Percentiles rank a stretch among this genome's conserved stretches.
Evolutionary conservation across 2,113 vertebrate species (phyloP).

Genomic region (Haplochromis burtoni): DNA sequence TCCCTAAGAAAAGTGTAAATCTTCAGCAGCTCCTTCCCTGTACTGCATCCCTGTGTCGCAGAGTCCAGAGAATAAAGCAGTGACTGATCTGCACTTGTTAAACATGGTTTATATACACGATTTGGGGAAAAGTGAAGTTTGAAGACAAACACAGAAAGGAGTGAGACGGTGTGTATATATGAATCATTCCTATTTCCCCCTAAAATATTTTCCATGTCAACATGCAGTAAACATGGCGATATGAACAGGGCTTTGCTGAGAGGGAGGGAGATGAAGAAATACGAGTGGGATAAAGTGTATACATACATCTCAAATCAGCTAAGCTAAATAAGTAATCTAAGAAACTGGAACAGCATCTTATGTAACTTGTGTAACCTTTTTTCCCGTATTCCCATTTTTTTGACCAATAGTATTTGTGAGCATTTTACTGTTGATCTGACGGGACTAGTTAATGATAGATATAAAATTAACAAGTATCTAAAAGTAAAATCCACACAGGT

Average conservation of each 20-base stretch:
- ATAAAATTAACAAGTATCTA: neutral
- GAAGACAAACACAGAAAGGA: constrained; percentile 68
- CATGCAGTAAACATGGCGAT: constrained; percentile 61
- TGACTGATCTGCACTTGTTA: constrained; percentile 27
- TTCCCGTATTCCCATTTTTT: neutral
- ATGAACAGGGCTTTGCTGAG: constrained; percentile 43
- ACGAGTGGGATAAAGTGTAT: neutral
- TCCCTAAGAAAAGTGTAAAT: neutral
- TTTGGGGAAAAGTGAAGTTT: constrained; percentile 68
- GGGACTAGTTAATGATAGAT: neutral
- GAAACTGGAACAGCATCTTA: neutral
- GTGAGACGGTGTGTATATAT: constrained; percentile 63
- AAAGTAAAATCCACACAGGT: neutral
- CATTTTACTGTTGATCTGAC: neutral
- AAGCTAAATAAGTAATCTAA: neutral
- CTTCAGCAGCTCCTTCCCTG: neutral
- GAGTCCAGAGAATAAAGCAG: constrained; percentile 9
- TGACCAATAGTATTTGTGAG: neutral
- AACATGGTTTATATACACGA: constrained; percentile 72
- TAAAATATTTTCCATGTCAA: constrained; percentile 77
- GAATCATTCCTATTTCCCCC: constrained; percentile 69
- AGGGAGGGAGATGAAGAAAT: constrained; percentile 41
- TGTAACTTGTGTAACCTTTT: neutral
- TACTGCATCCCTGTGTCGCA: neutral
- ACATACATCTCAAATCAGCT: neutral